Base-by-base conservation (phyloP, 2,888 invertebrate species). In the Xylota segnis region DNA sequence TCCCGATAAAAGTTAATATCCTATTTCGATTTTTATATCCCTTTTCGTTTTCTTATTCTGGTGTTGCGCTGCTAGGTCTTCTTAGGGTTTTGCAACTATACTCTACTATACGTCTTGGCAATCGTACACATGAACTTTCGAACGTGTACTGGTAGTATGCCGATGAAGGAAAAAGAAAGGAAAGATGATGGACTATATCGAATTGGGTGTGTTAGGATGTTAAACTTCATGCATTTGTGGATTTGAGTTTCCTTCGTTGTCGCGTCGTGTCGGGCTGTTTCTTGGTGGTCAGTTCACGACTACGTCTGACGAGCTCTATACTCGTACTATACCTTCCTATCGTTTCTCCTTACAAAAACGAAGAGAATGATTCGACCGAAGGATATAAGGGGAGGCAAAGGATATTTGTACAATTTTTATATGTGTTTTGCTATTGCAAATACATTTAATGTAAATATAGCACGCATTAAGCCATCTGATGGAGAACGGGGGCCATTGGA, bases 381-480 rank as follows among this genome's bases (percentile, higher is more conserved):
- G 32, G 68, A 54, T 52, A 7, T 32, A 27, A 47, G 12, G 14
- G 65, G 40, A 37, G 56, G 63, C 63, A 54, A 78, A 83, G 78
- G 83, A 71, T 83, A 75, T 87, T 83, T 83, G 65, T 76, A 83
- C 83, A 79, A 79, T 81, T 81, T 81, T 74, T 81, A 72, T 74
- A 74, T 74, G 65, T 79, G 43, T 45, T 59, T 61, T 66, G 65
- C 66, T 54, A 81, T 74, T 81, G 74, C 81, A 81, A 81, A 81
- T 74, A 81, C 81, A 81, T 66, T 83, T 87, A 87, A 86, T 87
- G 87, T 87, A 86, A 82, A 87, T 87, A 87, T 82, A 87, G 75
- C 87, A 87, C 87, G 87, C 84, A 87, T 84, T 74, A 74, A 50
- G 58, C 45, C 32, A 45, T 43, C 32, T 32, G 54, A 43, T 32